Base-by-base conservation (phyloP, 1,140 invertebrate genomes). In the Drosophila nasuta region DNA sequence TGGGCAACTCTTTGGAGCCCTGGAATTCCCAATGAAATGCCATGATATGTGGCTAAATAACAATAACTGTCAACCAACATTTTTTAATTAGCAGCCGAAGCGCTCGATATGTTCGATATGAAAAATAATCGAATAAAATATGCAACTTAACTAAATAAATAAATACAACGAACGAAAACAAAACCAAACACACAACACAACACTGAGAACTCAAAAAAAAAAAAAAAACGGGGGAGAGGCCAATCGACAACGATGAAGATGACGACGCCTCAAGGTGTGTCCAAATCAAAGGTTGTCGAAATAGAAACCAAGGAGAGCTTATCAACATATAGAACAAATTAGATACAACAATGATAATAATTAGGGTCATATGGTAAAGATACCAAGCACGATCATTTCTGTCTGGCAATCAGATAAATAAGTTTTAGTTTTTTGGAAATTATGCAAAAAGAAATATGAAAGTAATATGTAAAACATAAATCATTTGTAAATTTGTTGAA, bases 11-110 rank as follows among this genome's bases (percentile, higher is more conserved):
- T 20, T 8, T 48, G 58, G 77, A 71, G 80, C 87, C 77, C 72
- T 82, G 83, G 80, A 88, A 88, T 88, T 89, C 83, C 83, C 82
- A 87, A 87, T 88, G 83, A 87, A 87, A 88, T 82, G 79, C 83
- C 79, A 69, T 88, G 83, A 89, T 88, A 88, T 89, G 89, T 89
- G 85, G 80, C 80, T 75, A 88, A 89, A 88, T 88, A 89, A 83
- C 83, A 68, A 88, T 88, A 88, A 89, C 83, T 88, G 83, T 88
- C 83, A 88, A 75, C 63, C 66, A 73, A 75, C 80, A 80, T 89
- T 88, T 88, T 88, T 88, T 88, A 88, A 88, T 88, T 88, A 88
- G 83, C 81, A 75, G 58, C 46, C 48, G 35, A 56, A 35, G 63
- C 25, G 28, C 41, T 68, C 57, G 58, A 68, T 38, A 33, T 77